phyloP scores from a whole-genome alignment of 2,888 invertebrate genomes.

The Temnothorax unifasciatus region DNA sequence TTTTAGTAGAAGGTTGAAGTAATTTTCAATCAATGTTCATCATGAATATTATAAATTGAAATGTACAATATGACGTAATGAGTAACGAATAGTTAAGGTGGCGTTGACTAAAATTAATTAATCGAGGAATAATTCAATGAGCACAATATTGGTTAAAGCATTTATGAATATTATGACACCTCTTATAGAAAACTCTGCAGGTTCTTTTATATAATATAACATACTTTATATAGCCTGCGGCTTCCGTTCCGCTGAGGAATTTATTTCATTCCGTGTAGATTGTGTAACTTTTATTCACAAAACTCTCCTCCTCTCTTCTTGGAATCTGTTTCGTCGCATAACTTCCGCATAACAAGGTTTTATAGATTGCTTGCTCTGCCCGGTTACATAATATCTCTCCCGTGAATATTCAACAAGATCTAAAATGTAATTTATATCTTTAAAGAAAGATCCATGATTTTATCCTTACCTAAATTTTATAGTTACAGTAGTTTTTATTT shows the following conservation, averaged over 20 bases:
- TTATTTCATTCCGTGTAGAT: not conserved
- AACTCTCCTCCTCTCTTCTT: not conserved
- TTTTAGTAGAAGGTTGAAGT: not conserved
- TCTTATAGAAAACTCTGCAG: not conserved
- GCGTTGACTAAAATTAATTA: not conserved
- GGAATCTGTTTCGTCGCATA: not conserved
- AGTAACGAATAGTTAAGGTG: not conserved
- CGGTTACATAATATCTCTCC: not conserved
- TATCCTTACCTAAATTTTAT: not conserved
- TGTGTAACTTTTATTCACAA: constrained; percentile 20
- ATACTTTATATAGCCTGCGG: not conserved
- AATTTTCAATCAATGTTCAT: not conserved
- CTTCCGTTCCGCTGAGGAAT: not conserved
- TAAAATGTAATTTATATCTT: constrained; percentile 5
- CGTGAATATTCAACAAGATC: not conserved
- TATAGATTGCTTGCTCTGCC: not conserved
- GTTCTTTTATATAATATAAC: not conserved
- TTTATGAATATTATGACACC: not conserved
- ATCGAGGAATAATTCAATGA: not conserved
- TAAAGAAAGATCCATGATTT: not conserved
- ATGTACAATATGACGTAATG: not conserved
- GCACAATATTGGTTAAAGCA: not conserved
- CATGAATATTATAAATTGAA: constrained; percentile 7
- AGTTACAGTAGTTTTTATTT: not conserved
- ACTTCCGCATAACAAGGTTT: not conserved